These are phyloP conservation scores for Tenthredo amoena DNA, from an alignment of 2,888 invertebrate species.

Conservation along the genomic window DNA sequence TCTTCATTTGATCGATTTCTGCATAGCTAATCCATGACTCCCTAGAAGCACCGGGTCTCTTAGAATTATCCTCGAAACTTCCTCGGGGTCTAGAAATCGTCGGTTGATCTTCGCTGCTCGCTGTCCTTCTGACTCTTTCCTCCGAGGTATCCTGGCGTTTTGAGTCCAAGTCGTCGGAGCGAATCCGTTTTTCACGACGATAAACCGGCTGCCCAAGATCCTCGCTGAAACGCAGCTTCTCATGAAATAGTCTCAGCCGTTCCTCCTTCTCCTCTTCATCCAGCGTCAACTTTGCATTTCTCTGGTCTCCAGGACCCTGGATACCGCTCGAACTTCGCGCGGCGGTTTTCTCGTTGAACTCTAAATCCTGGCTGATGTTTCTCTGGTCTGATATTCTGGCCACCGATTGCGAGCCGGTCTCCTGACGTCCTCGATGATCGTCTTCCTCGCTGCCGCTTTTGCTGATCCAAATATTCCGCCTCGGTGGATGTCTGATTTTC, in stretches of 20 bases:
- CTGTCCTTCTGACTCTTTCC: not conserved
- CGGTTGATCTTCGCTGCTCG: conserved; percentile 6
- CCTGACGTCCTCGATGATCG: not conserved
- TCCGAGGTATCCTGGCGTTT: not conserved
- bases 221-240: conserved; percentile 62
- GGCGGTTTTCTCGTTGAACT: conserved; percentile 66
- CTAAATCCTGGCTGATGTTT: conserved; percentile 65
- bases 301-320: not conserved
- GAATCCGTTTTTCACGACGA: conserved; percentile 55
- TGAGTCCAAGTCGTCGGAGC: not conserved
- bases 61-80: conserved; percentile 52
- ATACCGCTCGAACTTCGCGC: not conserved
- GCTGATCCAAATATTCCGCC: conserved; percentile 63
- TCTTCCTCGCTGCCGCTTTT: conserved; percentile 68
- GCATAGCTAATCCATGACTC: conserved; percentile 57
- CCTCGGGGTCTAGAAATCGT: not conserved
- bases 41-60: conserved; percentile 53
- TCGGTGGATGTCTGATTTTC: conserved; percentile 56
- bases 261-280: conserved; percentile 59
- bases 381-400: conserved; percentile 55
- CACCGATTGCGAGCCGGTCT: not conserved
- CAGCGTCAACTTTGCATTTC: conserved; percentile 51
- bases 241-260: conserved; percentile 62
- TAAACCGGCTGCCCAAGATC: conserved; percentile 56
- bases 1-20: conserved; percentile 56